Conservation (phyloP, 1,140 invertebrate species). For the Temnothorax longispinosus region DNA sequence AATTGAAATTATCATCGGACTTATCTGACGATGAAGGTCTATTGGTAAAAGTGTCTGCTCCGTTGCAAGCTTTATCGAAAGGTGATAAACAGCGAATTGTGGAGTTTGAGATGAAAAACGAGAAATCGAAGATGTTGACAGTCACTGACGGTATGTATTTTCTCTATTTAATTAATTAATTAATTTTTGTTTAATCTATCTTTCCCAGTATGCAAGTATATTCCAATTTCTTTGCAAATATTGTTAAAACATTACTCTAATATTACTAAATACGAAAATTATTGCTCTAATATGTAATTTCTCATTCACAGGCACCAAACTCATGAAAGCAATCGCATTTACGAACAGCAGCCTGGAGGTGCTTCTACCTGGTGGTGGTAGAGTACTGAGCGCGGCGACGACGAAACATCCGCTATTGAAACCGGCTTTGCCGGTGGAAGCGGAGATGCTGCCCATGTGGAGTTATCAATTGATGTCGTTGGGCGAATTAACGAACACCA, state of each 20-base stretch:
- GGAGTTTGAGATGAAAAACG: slow-evolving; percentile 86
- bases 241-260: neutral
- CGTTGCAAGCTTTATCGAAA: slow-evolving; percentile 81
- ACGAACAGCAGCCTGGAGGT: slow-evolving; percentile 92
- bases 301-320: slow-evolving; percentile 86
- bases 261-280: neutral
- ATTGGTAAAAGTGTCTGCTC: slow-evolving; percentile 89
- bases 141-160: slow-evolving; percentile 85
- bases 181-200: slow-evolving; percentile 5
- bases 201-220: neutral
- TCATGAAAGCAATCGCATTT: slow-evolving; percentile 90
- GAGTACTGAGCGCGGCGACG: slow-evolving; percentile 90
- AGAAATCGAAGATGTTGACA: slow-evolving; percentile 86
- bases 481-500: slow-evolving; percentile 92
- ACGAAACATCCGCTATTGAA: slow-evolving; percentile 95
- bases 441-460: slow-evolving; percentile 96
- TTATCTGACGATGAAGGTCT: slow-evolving; percentile 91
- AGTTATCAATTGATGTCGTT: slow-evolving; percentile 92
- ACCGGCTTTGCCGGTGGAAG: slow-evolving; percentile 95
- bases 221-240: neutral
- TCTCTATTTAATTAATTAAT: slow-evolving; percentile 3
- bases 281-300: slow-evolving; percentile 3
- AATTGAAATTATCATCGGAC: slow-evolving; percentile 91
- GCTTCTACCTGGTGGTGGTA: slow-evolving; percentile 89
- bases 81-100: slow-evolving; percentile 81